Conservation (phyloP, 2,113 vertebrate genomes). For the Microcebus tavaratra region DNA sequence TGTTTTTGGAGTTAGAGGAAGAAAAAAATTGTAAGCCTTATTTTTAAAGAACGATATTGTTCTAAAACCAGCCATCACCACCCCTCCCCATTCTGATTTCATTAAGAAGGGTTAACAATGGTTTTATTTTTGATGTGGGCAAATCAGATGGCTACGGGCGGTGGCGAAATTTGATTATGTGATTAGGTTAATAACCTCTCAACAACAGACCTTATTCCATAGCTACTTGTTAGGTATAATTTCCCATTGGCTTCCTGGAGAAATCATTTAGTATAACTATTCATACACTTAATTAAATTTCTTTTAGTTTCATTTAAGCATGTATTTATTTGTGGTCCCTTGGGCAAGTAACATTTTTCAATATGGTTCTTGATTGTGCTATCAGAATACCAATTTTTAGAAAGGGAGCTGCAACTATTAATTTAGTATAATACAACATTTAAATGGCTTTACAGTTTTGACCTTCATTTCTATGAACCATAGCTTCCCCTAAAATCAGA, state of each 20-base stretch:
- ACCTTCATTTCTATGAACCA: neutral
- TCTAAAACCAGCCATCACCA: neutral
- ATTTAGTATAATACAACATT: neutral
- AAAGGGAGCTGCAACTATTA: neutral
- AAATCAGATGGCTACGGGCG: slow-evolving; percentile 55
- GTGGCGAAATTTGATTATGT: slow-evolving; percentile 67
- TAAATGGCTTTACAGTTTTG: neutral
- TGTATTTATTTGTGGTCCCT: slow-evolving; percentile 75
- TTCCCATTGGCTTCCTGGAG: slow-evolving; percentile 74
- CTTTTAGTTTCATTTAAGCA: slow-evolving; percentile 70
- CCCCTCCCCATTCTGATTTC: slow-evolving; percentile 39
- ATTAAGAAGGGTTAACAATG: slow-evolving; percentile 62
- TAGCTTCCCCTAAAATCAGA: neutral
- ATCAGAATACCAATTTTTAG: slow-evolving; percentile 48
- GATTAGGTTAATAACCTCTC: slow-evolving; percentile 68
- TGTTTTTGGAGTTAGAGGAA: neutral
- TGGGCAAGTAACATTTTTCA: slow-evolving; percentile 60
- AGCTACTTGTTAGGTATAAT: slow-evolving; percentile 64
- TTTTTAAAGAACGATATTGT: slow-evolving; percentile 48
- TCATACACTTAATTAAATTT: slow-evolving; percentile 78
- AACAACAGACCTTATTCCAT: slow-evolving; percentile 63
- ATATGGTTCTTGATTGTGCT: slow-evolving; percentile 21
- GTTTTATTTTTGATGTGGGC: slow-evolving; percentile 67
- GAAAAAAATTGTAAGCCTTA: neutral
- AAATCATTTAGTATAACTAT: slow-evolving; percentile 72